A percentile compares a stretch with the other conserved stretches of the same genome.
Evolutionary conservation across 2,113 vertebrate species (phyloP).

Genomic region (Serinus canaria): DNA sequence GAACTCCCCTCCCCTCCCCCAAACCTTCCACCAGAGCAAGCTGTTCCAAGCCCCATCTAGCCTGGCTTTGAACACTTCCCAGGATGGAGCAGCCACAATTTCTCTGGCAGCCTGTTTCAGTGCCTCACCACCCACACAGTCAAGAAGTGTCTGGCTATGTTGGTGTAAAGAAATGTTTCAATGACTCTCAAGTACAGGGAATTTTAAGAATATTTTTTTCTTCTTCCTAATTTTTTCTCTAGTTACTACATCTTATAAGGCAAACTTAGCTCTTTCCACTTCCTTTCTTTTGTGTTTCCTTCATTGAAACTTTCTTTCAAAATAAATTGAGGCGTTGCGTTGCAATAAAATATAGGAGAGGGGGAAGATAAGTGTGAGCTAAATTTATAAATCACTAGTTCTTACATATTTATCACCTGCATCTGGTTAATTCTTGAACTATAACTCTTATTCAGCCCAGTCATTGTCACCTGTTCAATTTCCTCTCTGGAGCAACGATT

Average conservation of each 20-base stretch:
- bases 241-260: neutral
- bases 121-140: neutral
- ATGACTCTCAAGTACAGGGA: neutral
- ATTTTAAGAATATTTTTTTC: neutral
- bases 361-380: fast-evolving
- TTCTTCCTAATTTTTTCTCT: neutral
- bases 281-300: neutral
- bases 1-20: no score
- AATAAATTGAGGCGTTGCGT: neutral
- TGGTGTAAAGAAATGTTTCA: neutral
- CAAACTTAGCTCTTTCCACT: neutral
- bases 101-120: neutral
- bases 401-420: neutral
- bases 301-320: neutral
- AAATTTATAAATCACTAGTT: neutral
- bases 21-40: neutral
- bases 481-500: neutral
- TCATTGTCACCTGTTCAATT: neutral
- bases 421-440: neutral
- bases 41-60: neutral
- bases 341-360: neutral
- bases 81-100: neutral
- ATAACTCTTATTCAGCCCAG: neutral
- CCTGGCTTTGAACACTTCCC: neutral
- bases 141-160: neutral